Evolutionary conservation across 2,113 vertebrate genomes (phyloP), one percentile per base, ranked within the genome.

Genomic region (Pelecanoides urinatrix): DNA sequence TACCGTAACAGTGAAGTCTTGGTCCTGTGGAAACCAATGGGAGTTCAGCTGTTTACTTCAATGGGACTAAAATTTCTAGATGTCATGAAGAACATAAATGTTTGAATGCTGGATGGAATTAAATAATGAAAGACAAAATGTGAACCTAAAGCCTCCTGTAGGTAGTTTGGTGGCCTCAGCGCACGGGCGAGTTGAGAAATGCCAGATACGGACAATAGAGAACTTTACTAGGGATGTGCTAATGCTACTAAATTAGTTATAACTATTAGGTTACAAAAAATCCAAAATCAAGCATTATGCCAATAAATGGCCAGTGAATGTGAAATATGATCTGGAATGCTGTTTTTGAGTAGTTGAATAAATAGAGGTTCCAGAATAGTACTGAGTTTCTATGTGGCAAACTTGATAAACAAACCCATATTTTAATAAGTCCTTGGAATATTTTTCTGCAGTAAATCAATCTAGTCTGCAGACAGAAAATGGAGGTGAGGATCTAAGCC

Each of bases 101-200:
- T 42, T 61, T 53, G 52, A 47, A 11, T 13, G 40, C 27, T 55
- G 45, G 8, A 11, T 40, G 62, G 58, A 56, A 62, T 61, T 47
- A 68, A 67, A 26, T 3, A 50, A 27, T 6, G 19, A 15, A 45
- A 40, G 68, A 19, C 47, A 72, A 71, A 52, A 14, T 3, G 11
- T 26, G 63, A 81, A 32, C 14, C 16, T 12, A 12, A 45, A 50
- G 34, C 23, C 22, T 79, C 16, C 16, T 29, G 7, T 29, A 66
- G 42, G 44, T 26, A 17, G 50, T 27, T 59, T 27, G 27, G 59
- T 47, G 29, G 61, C 16, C 42, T 72, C 58, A 4, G 63, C 13
- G 25, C 19, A 11, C 0, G 2, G 12, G 11, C 0, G 1, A 26
- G 55, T 9, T 42, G 52, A 56, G 53, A 72, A 66, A 50, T 22